These are phyloP conservation scores for Mimachlamys varia DNA, from an alignment of 2,888 invertebrate species.

Conservation along the genomic window DNA sequence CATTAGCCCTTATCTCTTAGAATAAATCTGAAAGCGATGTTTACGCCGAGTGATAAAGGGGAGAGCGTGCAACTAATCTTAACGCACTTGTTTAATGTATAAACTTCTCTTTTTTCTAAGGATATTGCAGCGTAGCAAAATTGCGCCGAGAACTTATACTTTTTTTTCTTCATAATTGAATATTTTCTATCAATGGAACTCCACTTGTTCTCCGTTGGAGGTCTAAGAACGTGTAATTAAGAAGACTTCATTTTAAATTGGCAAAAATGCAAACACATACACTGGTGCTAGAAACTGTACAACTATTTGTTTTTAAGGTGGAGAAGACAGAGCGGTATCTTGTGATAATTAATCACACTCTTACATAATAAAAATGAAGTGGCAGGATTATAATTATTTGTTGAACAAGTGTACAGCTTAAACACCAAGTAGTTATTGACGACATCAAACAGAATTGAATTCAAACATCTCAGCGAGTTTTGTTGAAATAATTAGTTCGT, in stretches of 20 bases:
- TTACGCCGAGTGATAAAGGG: background rate
- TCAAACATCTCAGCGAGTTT: too few relatives aligned
- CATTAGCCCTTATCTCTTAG: too few relatives aligned
- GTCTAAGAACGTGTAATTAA: background rate
- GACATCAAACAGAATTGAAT: background rate
- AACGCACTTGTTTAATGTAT: constrained; percentile 24
- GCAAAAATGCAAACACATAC: background rate
- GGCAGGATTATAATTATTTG: background rate
- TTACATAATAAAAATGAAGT: background rate
- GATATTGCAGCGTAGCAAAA: background rate
- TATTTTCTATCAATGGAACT: constrained; percentile 28
- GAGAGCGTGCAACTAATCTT: background rate
- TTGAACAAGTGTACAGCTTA: background rate
- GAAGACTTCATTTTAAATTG: background rate
- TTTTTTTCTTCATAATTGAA: background rate
- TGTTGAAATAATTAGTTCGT: too few relatives aligned
- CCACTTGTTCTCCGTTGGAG: background rate
- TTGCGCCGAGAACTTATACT: background rate
- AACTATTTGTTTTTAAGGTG: background rate
- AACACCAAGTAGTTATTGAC: background rate
- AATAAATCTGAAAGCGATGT: too few relatives aligned
- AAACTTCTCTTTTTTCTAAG: background rate
- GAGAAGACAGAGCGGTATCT: background rate
- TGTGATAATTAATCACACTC: background rate
- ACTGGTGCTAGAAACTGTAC: background rate